Percentiles rank a stretch among this genome's conserved stretches.
Conservation (phyloP, 2,113 vertebrate species). For the Chionodraco myersi region DNA sequence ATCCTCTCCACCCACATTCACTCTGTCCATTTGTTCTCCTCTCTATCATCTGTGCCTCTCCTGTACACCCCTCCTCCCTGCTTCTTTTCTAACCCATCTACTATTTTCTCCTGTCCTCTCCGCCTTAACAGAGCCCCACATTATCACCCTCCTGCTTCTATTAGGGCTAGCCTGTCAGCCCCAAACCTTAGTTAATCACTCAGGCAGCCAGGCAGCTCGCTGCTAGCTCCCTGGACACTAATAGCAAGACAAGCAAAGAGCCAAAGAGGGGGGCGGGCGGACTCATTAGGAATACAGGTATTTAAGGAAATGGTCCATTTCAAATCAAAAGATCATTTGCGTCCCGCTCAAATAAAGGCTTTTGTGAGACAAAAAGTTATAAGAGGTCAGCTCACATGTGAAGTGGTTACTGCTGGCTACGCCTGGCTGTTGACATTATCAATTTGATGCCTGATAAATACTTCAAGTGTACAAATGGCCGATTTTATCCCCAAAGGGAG, state of each 20-base stretch:
- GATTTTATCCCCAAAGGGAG: slow-evolving; percentile 73
- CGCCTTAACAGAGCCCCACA: slow-evolving; percentile 80
- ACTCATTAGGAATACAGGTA: slow-evolving; percentile 86
- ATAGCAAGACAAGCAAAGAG: slow-evolving; percentile 80
- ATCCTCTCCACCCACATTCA: slow-evolving; percentile 14
- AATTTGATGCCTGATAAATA: slow-evolving; percentile 78
- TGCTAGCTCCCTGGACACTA: slow-evolving; percentile 79
- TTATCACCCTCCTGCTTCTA: slow-evolving; percentile 77
- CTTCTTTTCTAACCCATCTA: slow-evolving; percentile 52
- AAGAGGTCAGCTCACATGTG: slow-evolving; percentile 48
- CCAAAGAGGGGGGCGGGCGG: slow-evolving; percentile 46
- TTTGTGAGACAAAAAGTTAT: slow-evolving; percentile 51
- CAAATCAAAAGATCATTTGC: slow-evolving; percentile 85
- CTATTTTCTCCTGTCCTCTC: slow-evolving; percentile 59
- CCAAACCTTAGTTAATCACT: slow-evolving; percentile 87
- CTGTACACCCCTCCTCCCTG: not conserved
- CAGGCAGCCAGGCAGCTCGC: slow-evolving; percentile 75
- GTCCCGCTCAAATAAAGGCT: slow-evolving; percentile 60
- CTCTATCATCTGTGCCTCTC: slow-evolving; percentile 44
- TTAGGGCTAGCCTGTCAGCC: slow-evolving; percentile 83
- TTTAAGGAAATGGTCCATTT: slow-evolving; percentile 86
- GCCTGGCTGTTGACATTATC: slow-evolving; percentile 75
- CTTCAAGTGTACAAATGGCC: slow-evolving; percentile 59
- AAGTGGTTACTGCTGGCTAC: slow-evolving; percentile 42
- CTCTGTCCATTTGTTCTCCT: slow-evolving; percentile 57